These are phyloP conservation scores for Melanerpes aurifrons DNA, from an alignment of 2,113 vertebrate genomes.

Conservation along the genomic window DNA sequence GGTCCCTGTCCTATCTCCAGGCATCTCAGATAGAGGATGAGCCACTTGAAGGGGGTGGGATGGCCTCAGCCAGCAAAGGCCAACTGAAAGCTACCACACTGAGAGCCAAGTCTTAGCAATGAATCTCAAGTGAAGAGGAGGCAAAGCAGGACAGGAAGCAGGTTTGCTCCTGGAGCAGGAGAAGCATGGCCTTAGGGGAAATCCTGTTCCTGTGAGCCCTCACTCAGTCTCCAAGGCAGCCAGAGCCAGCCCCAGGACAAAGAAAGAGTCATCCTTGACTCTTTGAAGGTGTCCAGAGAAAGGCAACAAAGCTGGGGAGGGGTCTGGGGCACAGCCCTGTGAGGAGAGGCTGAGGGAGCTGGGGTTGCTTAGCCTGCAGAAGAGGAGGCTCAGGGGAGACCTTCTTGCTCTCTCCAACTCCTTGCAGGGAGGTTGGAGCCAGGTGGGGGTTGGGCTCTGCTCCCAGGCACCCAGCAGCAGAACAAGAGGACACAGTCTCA, in stretches of 20 bases:
- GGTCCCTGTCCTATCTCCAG: background rate
- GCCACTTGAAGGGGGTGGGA: background rate
- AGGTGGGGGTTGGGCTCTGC: no score
- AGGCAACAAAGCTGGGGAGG: no score
- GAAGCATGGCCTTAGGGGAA: background rate
- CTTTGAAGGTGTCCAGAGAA: no score
- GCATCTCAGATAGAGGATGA: background rate
- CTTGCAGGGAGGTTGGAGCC: no score
- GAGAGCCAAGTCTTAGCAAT: rapidly evolving
- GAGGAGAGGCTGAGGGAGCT: no score
- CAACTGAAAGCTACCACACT: rapidly evolving
- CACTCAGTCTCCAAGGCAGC: background rate
- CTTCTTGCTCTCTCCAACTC: no score
- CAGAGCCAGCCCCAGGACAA: background rate
- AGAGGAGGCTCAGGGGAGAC: no score
- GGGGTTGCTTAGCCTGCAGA: no score
- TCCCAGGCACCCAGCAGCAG: no score
- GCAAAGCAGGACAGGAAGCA: background rate
- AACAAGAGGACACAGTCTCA: no score
- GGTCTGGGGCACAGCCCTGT: no score
- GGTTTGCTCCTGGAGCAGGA: background rate
- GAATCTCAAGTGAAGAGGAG: background rate
- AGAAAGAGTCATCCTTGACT: background rate
- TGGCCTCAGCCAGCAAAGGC: background rate
- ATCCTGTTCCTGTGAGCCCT: background rate